Percentiles rank a stretch among this genome's conserved stretches.
Conservation (phyloP, 2,113 vertebrate species). For the Lophius piscatorius region DNA sequence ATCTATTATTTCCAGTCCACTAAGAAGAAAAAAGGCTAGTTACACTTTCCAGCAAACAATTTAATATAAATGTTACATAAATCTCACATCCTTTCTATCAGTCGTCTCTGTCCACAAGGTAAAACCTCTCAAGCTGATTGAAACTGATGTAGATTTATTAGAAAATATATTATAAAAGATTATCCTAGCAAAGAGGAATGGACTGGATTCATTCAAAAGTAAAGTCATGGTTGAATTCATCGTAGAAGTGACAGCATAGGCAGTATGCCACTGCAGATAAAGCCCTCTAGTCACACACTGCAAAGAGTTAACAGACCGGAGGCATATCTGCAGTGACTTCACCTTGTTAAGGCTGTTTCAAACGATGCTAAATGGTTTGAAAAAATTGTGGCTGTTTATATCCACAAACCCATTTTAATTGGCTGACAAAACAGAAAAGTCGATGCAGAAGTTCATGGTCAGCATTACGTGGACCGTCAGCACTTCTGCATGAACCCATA, state of each 20-base stretch:
- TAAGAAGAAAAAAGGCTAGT: too few species aligned
- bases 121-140: slow-evolving; percentile 17
- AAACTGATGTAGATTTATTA: slow-evolving; percentile 19
- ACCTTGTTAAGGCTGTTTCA: too few species aligned
- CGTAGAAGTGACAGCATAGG: not conserved
- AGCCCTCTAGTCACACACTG: too few species aligned
- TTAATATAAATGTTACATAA: too few species aligned
- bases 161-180: not conserved
- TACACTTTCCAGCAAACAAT: too few species aligned
- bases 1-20: too few species aligned
- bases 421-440: slow-evolving; percentile 26
- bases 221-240: slow-evolving; percentile 25
- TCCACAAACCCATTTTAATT: too few species aligned
- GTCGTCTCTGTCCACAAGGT: not conserved
- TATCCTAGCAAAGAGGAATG: not conserved
- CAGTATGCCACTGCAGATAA: slow-evolving; percentile 27
- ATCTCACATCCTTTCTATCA: not conserved
- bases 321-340: too few species aligned
- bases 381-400: too few species aligned
- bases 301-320: not conserved
- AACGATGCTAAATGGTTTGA: too few species aligned
- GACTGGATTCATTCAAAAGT: slow-evolving; percentile 19
- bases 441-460: slow-evolving; percentile 8
- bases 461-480: slow-evolving; percentile 25
- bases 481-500: slow-evolving; percentile 7